These are phyloP conservation scores for Macrotrachela quadricornifera DNA, from an alignment of 1,140 invertebrate genomes.

Conservation along the genomic window DNA sequence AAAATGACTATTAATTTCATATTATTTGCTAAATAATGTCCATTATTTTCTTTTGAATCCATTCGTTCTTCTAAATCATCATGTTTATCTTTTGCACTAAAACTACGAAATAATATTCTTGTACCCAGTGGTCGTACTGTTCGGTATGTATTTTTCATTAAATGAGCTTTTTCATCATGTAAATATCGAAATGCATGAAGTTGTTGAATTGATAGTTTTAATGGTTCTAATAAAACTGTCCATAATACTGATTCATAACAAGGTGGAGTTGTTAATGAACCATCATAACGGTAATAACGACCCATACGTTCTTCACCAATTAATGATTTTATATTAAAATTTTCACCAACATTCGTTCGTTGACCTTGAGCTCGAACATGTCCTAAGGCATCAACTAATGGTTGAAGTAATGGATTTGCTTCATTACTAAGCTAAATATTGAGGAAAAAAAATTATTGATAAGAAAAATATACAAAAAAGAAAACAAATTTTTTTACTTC, in stretches of 20 bases:
- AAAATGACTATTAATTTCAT: too few relatives aligned
- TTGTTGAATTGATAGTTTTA: conserved; percentile 20
- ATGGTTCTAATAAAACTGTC: conserved; percentile 50
- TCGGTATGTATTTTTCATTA: too few relatives aligned
- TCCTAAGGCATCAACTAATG: conserved; percentile 7
- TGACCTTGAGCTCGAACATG: conserved; percentile 5
- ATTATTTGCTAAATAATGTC: too few relatives aligned
- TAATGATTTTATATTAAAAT: neutral
- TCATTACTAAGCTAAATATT: neutral
- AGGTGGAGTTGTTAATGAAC: conserved; percentile 50
- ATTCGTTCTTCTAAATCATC: too few relatives aligned
- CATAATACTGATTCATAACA: conserved; percentile 50
- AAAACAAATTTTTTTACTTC: neutral
- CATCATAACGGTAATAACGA: conserved; percentile 41
- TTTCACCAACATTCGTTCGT: conserved; percentile 4
- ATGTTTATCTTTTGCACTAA: too few relatives aligned
- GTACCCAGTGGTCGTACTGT: too few relatives aligned
- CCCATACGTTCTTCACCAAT: neutral
- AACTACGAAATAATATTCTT: too few relatives aligned
- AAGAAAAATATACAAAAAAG: conserved; percentile 6
- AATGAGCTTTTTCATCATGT: too few relatives aligned
- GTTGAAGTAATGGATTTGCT: neutral
- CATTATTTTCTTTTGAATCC: too few relatives aligned
- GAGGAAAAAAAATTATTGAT: neutral
- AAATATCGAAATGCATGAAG: too few relatives aligned